Evolutionary conservation across 1,140 invertebrate genomes (phyloP).

Genomic region (Eciton burchellii): DNA sequence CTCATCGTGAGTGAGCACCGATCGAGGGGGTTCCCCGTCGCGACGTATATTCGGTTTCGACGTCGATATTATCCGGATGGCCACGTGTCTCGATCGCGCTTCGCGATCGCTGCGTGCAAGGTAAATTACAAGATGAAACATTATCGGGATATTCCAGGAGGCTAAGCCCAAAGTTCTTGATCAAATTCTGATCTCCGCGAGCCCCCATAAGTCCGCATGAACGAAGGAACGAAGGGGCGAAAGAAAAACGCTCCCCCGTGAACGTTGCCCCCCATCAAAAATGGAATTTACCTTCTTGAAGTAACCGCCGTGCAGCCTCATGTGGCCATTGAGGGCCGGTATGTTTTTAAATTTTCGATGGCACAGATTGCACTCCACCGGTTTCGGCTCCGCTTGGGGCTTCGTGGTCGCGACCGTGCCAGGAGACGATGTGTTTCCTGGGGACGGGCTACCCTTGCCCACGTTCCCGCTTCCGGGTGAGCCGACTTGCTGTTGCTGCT

Average conservation of each 20-base stretch:
- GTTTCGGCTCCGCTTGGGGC: conserved; percentile 89
- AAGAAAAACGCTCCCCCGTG: not conserved
- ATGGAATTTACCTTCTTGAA: conserved; percentile 93
- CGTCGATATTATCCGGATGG: too few relatives aligned
- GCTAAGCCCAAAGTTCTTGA: too few relatives aligned
- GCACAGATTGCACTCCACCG: conserved; percentile 97
- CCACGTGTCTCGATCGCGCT: not conserved
- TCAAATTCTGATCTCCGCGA: conserved; percentile 8
- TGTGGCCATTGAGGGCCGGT: conserved; percentile 98
- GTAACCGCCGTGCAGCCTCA: conserved; percentile 98
- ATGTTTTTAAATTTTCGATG: conserved; percentile 98
- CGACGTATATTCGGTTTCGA: too few relatives aligned
- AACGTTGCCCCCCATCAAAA: conserved; percentile 5
- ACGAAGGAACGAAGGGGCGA: conserved; percentile 35
- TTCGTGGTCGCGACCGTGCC: conserved; percentile 81
- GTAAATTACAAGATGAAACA: conserved; percentile 35
- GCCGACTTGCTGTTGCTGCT: conserved; percentile 77
- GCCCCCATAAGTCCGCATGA: conserved; percentile 13
- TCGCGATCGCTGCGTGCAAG: not conserved
- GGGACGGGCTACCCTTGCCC: conserved; percentile 81
- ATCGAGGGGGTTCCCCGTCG: too few relatives aligned
- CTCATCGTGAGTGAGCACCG: too few relatives aligned
- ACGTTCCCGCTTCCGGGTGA: conserved; percentile 81
- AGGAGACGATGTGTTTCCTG: conserved; percentile 79
- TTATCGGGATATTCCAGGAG: conserved; percentile 27